Conservation (phyloP, 2,113 vertebrate species). For the Suricata suricatta region DNA sequence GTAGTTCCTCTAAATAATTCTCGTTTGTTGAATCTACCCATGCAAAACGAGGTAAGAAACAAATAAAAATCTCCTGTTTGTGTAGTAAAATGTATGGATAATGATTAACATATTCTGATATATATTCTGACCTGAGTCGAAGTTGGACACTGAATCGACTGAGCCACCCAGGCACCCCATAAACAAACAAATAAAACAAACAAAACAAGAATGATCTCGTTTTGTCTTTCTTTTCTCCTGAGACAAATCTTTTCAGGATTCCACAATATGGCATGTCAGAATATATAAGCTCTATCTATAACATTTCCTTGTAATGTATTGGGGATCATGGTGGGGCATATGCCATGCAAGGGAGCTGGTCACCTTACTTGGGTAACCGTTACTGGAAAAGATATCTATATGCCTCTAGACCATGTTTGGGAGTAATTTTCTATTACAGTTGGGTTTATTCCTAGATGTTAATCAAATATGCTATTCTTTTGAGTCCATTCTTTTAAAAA, state of each 20-base stretch:
- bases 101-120: not conserved
- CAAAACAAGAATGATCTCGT: too few relatives aligned
- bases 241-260: not conserved
- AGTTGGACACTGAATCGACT: too few relatives aligned
- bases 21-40: not conserved
- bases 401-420: not conserved
- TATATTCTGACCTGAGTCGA: too few relatives aligned
- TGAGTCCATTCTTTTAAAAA: not conserved
- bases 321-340: too few relatives aligned
- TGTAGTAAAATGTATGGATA: not conserved
- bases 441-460: not conserved
- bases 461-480: not conserved
- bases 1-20: not conserved
- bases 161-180: too few relatives aligned
- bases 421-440: not conserved
- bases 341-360: not conserved
- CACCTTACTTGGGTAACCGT: fast-evolving
- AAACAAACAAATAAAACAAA: too few relatives aligned
- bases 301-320: too few relatives aligned
- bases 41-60: not conserved
- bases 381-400: not conserved
- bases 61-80: not conserved
- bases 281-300: not conserved
- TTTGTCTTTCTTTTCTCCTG: not conserved
- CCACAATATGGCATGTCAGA: not conserved